Conservation (phyloP, 1,140 invertebrate species). For the Brachionus manjavacas region DNA sequence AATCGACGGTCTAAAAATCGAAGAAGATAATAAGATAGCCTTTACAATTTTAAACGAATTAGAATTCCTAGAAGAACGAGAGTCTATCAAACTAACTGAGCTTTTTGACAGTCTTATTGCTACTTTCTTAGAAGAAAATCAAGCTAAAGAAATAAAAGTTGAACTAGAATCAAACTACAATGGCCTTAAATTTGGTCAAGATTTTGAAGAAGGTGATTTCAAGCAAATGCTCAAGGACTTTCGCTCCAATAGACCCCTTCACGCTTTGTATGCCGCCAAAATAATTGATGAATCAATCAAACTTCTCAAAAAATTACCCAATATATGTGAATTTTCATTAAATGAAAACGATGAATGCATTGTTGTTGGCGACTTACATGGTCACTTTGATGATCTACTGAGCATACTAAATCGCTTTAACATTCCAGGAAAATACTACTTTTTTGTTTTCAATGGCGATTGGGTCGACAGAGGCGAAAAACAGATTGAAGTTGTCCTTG, state of each 20-base stretch:
- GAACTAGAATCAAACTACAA: conserved; percentile 22
- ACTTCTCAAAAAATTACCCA: neutral
- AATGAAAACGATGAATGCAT: conserved; percentile 37
- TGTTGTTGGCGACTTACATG: conserved; percentile 46
- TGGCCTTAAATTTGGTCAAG: conserved; percentile 27
- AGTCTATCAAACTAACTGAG: neutral
- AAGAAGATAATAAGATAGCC: neutral
- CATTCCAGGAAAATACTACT: conserved; percentile 22
- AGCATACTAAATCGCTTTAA: conserved; percentile 6
- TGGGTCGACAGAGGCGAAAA: conserved; percentile 40
- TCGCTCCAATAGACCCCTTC: neutral
- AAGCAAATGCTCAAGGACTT: conserved; percentile 26
- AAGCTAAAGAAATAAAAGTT: conserved; percentile 20
- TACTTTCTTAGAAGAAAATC: conserved; percentile 31
- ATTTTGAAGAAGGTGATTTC: conserved; percentile 29
- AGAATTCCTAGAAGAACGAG: conserved; percentile 13
- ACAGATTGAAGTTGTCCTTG: conserved; percentile 20
- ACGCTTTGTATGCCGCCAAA: neutral
- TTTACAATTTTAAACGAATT: conserved; percentile 30
- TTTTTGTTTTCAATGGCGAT: conserved; percentile 43
- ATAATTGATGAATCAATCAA: neutral
- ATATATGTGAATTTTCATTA: conserved; percentile 7
- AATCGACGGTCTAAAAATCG: neutral
- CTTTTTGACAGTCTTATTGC: conserved; percentile 18
- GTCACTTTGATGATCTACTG: conserved; percentile 31